Base-by-base conservation (phyloP, 2,797 vertebrate species). In the Anabas testudineus region DNA sequence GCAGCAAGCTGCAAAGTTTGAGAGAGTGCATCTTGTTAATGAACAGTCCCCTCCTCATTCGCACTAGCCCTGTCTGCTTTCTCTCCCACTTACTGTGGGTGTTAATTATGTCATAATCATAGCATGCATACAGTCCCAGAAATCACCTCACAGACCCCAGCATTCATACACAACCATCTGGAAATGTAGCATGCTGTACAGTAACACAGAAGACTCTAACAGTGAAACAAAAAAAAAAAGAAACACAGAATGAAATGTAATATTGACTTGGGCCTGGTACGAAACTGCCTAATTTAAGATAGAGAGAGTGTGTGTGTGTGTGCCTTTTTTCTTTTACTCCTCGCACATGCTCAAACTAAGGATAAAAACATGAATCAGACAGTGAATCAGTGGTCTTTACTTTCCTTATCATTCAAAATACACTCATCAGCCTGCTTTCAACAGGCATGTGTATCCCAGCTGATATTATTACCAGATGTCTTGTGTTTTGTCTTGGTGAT, bases 11-110 rank as follows among this genome's bases (percentile, higher is more conserved):
- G 91, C 91, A 89, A 92, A 93, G 88, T 94, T 94, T 93, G 89
- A 87, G 81, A 89, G 91, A 94, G 92, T 92, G 92, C 91, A 92
- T 92, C 91, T 90, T 88, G 90, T 93, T 95, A 94, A 94, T 94
- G 93, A 94, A 92, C 81, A 79, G 79, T 83, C 88, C 89, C 78
- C 82, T 89, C 87, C 86, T 88, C 85, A 72, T 80, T 63, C 62
- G 41, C 87, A 86, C 80, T 82, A 76, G 87, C 80, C 80, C 77
- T 82, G 87, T 89, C 81, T 87, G 82, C 88, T 84, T 87, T 67
- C 82, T 75, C 85, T 87, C 88, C 73, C 81, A 86, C 83, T 88
- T 85, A 88, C 88, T 87, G 81, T 62, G 87, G 90, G 90, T 93
- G 91, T 92, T 93, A 91, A 94, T 93, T 93, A 91, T 92, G 92